Base-by-base conservation (phyloP, 2,888 invertebrate genomes). In the Tachystola acroxantha region DNA sequence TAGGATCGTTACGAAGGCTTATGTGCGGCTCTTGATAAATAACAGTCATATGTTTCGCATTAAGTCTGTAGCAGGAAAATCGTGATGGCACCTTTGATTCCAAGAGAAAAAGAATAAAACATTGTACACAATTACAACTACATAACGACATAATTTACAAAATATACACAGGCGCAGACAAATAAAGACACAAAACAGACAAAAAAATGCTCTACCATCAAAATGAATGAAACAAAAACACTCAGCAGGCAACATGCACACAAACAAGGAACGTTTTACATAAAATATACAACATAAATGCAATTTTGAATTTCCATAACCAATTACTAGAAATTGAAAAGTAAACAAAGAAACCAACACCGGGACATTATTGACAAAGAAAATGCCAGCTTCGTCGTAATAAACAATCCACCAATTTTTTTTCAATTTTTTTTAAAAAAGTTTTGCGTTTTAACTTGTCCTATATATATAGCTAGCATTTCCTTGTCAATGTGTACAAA, bases 201-300 rank as follows among this genome's bases (percentile, higher is more conserved):
- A 49, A 47, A 46, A 47, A 49, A 48, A 54, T 48, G 39, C 33
- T 48, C 59, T 61, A 66, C 53, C 59, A 63, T 55, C 53, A 69
- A 65, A 54, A 65, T 43, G 45, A 36, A 60, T 44, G 40, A 45
- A 57, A 61, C 39, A 53, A 58, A 62, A 64, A 66, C 72, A 75
- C 66, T 67, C 64, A 66, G 64, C 80, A 81, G 78, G 81, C 79
- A 78, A 72, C 82, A 85, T 80, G 81, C 82, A 81, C 73, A 75
- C 71, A 70, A 61, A 74, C 68, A 57, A 67, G 69, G 70, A 78
- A 76, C 71, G 71, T 71, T 71, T 52, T 30, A 6, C 11, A 14
- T 60, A 46, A 46, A 57, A 49, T 45, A 56, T 38, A 52, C 55
- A 48, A 64, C 61, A 45, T 50, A 58, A 60, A 56, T 11, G 10